Evolutionary conservation across 1,140 invertebrate genomes (phyloP).

Genomic region (Sarcophaga bullata): DNA sequence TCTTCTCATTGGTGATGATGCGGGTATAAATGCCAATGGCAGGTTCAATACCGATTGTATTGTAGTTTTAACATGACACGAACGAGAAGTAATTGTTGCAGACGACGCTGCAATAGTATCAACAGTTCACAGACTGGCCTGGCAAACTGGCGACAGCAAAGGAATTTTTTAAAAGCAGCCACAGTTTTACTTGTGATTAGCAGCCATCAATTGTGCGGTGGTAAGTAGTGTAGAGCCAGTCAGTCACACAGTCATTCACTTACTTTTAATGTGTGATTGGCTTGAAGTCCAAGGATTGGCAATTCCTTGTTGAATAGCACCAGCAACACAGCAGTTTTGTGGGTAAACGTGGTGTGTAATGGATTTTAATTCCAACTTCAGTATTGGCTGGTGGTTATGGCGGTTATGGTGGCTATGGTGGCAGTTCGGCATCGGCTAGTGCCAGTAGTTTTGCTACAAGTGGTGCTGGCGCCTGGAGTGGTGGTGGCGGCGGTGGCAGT

Average conservation of each 20-base stretch:
- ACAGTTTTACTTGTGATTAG: constrained; percentile 5
- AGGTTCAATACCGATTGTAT: constrained; percentile 22
- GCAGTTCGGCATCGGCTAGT: constrained; percentile 38
- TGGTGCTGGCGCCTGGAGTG: constrained; percentile 24
- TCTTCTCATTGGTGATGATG: no score
- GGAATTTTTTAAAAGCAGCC: constrained; percentile 16
- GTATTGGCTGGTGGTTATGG: constrained; percentile 40
- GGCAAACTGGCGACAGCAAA: not conserved
- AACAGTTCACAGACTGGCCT: not conserved
- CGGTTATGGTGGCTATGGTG: constrained; percentile 28
- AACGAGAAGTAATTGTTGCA: constrained; percentile 26
- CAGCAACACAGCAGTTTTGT: not conserved
- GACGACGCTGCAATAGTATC: not conserved
- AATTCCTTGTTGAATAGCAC: not conserved
- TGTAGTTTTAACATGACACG: constrained; percentile 35
- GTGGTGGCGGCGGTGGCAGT: not conserved
- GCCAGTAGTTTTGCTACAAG: constrained; percentile 36
- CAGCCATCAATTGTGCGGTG: not conserved
- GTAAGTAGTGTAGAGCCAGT: not conserved
- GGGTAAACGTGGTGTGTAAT: not conserved
- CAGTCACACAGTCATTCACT: no score
- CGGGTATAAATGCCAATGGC: constrained; percentile 28
- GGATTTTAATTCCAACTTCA: constrained; percentile 36
- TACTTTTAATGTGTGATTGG: not conserved
- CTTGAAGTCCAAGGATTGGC: not conserved